Base-by-base conservation (phyloP, 2,797 vertebrate genomes). In the Lindbergichthys nudifrons region DNA sequence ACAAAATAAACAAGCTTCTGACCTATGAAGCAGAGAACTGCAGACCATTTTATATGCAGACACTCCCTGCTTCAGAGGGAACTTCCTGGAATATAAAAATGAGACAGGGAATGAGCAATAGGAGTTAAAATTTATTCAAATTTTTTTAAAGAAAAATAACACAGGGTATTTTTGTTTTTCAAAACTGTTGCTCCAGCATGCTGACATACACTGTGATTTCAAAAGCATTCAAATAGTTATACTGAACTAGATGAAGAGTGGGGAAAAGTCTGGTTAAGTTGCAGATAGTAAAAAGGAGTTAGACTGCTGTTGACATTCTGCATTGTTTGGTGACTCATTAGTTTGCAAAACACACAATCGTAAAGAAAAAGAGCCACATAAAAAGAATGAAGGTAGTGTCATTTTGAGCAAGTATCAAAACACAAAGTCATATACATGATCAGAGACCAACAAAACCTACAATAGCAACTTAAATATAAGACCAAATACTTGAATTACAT, bases 1-100 rank as follows among this genome's bases (percentile, higher is more conserved):
- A 98, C 97, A 98, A 97, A 99, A 94, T 94, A 95, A 96, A 97
- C 98, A 99, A 99, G 97, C 97, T 97, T 99, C 98, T 99, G 98
- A 99, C 97, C 97, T 99, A 98, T 97, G 97, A 98, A 99, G 97
- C 97, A 99, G 97, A 98, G 97, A 99, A 98, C 97, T 99, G 98
- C 97, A 98, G 97, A 98, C 97, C 97, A 99, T 99, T 98, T 99
- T 98, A 97, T 97, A 98, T 99, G 98, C 97, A 99, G 97, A 98
- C 97, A 97, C 97, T 97, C 97, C 97, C 97, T 98, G 97, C 97
- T 98, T 99, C 97, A 99, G 97, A 99, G 97, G 97, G 96, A 99
- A 98, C 96, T 93, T 98, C 97, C 97, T 99, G 97, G 96, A 99
- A 99, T 97, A 96, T 96, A 97, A 98, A 98, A 98, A 99, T 94